Conservation (phyloP, 2,888 invertebrate species). For the Rhopalosiphum nymphaeae region DNA sequence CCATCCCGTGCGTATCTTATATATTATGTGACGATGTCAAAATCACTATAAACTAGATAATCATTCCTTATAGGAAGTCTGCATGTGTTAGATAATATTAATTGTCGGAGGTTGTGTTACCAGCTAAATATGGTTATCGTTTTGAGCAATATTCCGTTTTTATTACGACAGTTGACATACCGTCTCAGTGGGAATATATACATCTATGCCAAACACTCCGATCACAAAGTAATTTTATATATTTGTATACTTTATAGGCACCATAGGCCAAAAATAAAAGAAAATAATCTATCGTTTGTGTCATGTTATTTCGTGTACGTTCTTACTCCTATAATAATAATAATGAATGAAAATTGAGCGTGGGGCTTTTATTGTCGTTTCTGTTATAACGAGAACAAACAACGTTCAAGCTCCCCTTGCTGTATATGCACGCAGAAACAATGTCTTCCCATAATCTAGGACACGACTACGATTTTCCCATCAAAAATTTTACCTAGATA, state of each 20-base stretch:
- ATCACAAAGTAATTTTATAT: neutral
- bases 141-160: neutral
- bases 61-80: conserved; percentile 7
- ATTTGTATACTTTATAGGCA: neutral
- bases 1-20: neutral
- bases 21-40: conserved; percentile 1
- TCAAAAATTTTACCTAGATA: conserved; percentile 19
- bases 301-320: neutral
- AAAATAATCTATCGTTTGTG: neutral
- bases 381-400: conserved; percentile 39
- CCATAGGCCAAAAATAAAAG: neutral
- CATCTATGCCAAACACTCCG: neutral
- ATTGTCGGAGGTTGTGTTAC: neutral
- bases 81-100: neutral
- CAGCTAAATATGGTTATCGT: neutral
- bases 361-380: conserved; percentile 19
- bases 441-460: conserved; percentile 29
- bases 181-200: neutral
- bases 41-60: neutral
- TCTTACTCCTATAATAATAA: neutral
- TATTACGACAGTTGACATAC: neutral
- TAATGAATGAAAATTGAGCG: neutral
- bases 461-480: conserved; percentile 40
- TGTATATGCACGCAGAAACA: conserved; percentile 19
- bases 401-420: neutral